Evolutionary conservation across 2,113 vertebrate species (phyloP).

Genomic region (Butorides virescens): DNA sequence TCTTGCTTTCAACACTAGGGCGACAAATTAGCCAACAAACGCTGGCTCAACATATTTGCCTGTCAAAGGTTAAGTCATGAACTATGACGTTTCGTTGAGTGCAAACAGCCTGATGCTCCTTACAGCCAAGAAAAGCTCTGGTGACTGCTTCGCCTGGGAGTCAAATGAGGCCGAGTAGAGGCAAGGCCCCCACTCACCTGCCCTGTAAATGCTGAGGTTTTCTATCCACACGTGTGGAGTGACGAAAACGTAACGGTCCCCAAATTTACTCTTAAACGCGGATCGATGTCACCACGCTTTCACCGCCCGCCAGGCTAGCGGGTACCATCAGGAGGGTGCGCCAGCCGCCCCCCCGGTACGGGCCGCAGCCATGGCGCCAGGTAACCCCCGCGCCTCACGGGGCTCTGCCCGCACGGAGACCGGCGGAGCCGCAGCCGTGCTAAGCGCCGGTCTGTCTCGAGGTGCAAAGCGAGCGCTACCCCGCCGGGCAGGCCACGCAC

Average conservation of each 20-base stretch:
- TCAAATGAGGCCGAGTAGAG: accelerated
- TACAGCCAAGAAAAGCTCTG: not conserved
- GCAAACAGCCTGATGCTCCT: not conserved
- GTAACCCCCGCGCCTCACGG: too few relatives aligned
- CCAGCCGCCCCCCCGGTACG: accelerated
- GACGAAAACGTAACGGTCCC: accelerated
- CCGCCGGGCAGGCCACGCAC: not conserved
- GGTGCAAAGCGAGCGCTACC: accelerated
- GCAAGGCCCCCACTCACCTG: too few relatives aligned
- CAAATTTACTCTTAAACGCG: not conserved
- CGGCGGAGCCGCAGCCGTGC: accelerated
- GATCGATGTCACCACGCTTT: accelerated
- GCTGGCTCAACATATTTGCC: accelerated
- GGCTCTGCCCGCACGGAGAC: accelerated
- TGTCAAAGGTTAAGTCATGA: not conserved
- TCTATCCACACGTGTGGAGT: accelerated
- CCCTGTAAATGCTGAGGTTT: not conserved
- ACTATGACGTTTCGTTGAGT: accelerated
- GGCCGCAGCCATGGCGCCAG: accelerated
- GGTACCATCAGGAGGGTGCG: accelerated
- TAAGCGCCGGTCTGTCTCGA: accelerated
- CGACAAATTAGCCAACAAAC: not conserved
- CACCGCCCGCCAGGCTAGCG: accelerated
- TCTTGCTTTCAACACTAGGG: not conserved
- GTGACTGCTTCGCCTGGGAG: not conserved